A percentile compares a stretch with the other conserved stretches of the same genome.
Evolutionary conservation across 2,797 vertebrate genomes (phyloP).

Genomic region (Protosalanx chinensis): DNA sequence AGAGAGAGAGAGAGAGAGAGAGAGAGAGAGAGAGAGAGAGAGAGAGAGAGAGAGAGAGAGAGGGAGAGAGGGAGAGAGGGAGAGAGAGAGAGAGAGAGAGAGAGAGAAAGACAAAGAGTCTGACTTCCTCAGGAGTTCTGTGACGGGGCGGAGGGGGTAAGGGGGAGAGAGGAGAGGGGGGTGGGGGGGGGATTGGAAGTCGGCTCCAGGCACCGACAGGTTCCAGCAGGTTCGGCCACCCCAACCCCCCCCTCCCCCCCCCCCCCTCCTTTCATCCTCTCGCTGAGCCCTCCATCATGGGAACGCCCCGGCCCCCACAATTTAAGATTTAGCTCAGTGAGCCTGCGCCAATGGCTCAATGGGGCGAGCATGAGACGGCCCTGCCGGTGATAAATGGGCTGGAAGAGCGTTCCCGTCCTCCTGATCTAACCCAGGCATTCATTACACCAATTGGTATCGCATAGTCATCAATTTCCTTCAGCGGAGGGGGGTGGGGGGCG

Average conservation of each 20-base stretch:
- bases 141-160: constrained; percentile 9
- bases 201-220: not conserved
- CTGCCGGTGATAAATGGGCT: constrained; percentile 71
- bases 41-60: not conserved
- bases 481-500: constrained; percentile 6
- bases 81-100: not conserved
- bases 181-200: not conserved
- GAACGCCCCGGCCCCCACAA: constrained; percentile 33
- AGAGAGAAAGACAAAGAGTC: too few species aligned
- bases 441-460: constrained; percentile 75
- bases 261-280: constrained; percentile 57
- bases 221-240: constrained; percentile 17
- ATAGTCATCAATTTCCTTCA: constrained; percentile 71
- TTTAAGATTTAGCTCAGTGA: constrained; percentile 71
- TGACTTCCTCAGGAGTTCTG: constrained; percentile 54
- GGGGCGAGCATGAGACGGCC: constrained; percentile 63
- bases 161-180: not conserved
- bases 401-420: constrained; percentile 63
- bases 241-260: too few species aligned
- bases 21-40: not conserved
- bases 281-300: not conserved
- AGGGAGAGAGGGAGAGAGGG: too few species aligned
- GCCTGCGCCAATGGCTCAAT: constrained; percentile 65
- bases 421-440: constrained; percentile 72
- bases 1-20: constrained; percentile 19